Base-by-base conservation (phyloP, 2,888 invertebrate genomes). In the Pinctada fucata region DNA sequence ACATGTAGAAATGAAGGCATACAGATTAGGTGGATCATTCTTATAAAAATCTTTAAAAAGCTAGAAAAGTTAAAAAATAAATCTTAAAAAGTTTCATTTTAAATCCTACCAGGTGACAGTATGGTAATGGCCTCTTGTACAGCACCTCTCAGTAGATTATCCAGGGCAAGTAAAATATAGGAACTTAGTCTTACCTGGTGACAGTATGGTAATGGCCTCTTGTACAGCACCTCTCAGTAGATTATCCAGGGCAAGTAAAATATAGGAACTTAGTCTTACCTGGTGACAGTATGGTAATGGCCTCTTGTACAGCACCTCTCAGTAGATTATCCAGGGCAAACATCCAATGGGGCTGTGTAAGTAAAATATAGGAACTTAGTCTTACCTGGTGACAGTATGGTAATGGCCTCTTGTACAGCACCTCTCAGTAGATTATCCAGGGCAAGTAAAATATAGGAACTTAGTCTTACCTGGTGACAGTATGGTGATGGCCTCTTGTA, bases 291-390 rank as follows among this genome's bases (percentile, higher is more conserved):
- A 98, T 96, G 6, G 96, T 96, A 70, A 98, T 96, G 47, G 97
- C 97, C 2, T 97, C 96, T 91, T 98, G 97, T 2, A 98, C 97
- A 31, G 98, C 97, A 86, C 95, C 95, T 90, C 98, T 95, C 2
- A 99, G 96, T 76, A 99, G 93, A 93, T 97, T 97, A 91, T 99
- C 99, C 81, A 99, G 93, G 0, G 99, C 99, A 93, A 99, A 99
- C 97, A 99, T 99, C 99, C 99, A 99, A 94, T 99, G 99, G 0
- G 99, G 99, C 92, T 99, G 99, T 84, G 99, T 99, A 31, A 31
- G 31, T 31, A 31, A 31, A 31, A 31, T 31, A 31, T 31, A 31
- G 31, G 31, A 31, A 31, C 31, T 31, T 31, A 31, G 31, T 31
- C 31, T 31, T 31, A 94, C 94, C 96, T 86, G 98, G 98, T 0